Percentiles rank a stretch among this genome's conserved stretches.
Evolutionary conservation across 2,797 vertebrate species (phyloP).

Genomic region (Crenichthys baileyi): DNA sequence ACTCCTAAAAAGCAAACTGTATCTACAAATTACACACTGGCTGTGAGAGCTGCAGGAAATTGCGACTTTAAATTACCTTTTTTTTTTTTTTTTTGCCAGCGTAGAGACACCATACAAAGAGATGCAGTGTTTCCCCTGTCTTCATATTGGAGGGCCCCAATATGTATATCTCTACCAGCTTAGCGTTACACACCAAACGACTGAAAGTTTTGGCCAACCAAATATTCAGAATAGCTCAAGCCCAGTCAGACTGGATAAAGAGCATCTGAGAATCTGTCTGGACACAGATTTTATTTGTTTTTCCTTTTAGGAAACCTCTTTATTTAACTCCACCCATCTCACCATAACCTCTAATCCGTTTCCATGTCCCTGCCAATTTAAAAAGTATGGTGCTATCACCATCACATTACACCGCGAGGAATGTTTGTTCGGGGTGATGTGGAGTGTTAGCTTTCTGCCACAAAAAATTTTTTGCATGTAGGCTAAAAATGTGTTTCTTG

Average conservation of each 20-base stretch:
- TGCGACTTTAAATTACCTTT: conserved; percentile 11
- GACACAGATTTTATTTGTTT: no score
- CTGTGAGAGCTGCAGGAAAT: conserved; percentile 12
- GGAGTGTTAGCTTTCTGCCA: no score
- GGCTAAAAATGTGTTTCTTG: no score
- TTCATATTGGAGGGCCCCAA: no score
- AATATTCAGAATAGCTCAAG: background rate
- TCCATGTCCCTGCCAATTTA: background rate
- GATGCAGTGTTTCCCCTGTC: conserved; percentile 16
- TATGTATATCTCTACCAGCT: background rate
- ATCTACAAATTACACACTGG: conserved; percentile 39
- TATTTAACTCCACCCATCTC: no score
- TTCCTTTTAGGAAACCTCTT: no score
- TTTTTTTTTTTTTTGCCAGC: conserved; percentile 2
- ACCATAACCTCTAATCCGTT: background rate
- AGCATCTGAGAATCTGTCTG: background rate
- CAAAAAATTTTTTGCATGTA: no score
- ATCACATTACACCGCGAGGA: no score
- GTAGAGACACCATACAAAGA: conserved; percentile 30
- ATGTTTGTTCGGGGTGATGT: no score
- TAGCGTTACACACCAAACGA: background rate
- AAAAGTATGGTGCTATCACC: no score
- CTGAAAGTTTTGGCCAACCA: background rate
- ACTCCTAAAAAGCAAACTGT: conserved; percentile 37
- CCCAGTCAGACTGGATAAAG: background rate